Evolutionary conservation across 2,113 vertebrate species (phyloP).

Genomic region (Picathartes gymnocephalus): DNA sequence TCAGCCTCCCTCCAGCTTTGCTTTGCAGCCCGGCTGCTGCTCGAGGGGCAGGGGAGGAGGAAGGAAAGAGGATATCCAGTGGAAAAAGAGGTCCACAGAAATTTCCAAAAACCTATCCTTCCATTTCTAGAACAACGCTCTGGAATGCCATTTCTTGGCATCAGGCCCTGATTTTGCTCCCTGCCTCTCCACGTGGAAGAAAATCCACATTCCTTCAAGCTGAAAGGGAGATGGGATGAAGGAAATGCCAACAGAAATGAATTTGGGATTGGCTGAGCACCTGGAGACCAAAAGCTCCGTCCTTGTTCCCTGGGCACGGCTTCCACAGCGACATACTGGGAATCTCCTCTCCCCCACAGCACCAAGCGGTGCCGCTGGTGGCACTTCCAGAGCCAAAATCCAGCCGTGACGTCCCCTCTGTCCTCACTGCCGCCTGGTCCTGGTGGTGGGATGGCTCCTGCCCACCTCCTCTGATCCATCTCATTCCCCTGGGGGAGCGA

Average conservation of each 20-base stretch:
- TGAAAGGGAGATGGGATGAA: background rate
- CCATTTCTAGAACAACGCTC: background rate
- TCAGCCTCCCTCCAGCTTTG: background rate
- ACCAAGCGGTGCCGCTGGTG: background rate
- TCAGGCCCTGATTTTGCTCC: background rate
- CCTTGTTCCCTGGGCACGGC: background rate
- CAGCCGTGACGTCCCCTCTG: fast-evolving
- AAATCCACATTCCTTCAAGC: background rate
- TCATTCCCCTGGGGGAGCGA: background rate
- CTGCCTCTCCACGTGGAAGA: fast-evolving
- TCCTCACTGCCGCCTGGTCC: background rate
- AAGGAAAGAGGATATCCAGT: background rate
- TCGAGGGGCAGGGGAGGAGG: background rate
- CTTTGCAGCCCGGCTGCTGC: background rate
- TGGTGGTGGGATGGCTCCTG: background rate
- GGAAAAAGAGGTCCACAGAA: background rate
- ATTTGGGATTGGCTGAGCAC: background rate
- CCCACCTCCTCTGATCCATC: background rate
- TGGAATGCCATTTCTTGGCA: background rate
- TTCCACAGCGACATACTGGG: background rate
- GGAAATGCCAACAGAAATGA: background rate
- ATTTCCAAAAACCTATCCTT: background rate
- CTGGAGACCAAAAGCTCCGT: background rate
- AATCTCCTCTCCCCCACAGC: background rate
- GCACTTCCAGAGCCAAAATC: background rate